Evolutionary conservation across 2,797 vertebrate species (phyloP).

Genomic region (Halcyon smyrnensis): DNA sequence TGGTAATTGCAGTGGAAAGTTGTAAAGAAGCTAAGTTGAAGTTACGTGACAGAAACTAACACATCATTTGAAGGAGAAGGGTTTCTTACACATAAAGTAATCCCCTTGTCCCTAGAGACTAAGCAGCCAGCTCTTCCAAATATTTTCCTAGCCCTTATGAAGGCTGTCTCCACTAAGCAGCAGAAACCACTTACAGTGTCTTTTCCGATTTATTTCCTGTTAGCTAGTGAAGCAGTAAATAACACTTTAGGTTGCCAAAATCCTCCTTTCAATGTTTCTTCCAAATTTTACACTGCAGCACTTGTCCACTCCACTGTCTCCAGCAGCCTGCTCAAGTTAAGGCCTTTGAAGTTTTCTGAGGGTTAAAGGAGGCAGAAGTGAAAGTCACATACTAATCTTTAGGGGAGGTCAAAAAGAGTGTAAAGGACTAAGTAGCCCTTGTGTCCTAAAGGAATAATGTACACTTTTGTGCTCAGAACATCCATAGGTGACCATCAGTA

Average conservation of each 20-base stretch:
- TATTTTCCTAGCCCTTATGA: not conserved
- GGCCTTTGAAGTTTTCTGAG: not conserved
- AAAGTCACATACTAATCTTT: not conserved
- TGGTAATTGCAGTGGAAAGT: not conserved
- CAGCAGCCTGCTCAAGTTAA: not conserved
- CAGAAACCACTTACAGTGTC: not conserved
- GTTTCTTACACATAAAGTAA: not conserved
- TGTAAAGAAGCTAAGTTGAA: not conserved
- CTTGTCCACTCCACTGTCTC: not conserved
- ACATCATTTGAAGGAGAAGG: not conserved
- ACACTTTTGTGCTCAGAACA: not conserved
- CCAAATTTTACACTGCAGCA: not conserved
- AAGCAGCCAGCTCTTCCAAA: not conserved
- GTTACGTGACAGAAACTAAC: not conserved
- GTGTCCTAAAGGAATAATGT: not conserved
- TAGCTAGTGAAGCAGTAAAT: not conserved
- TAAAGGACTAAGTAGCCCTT: not conserved
- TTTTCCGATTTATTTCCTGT: not conserved
- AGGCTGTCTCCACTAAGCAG: not conserved
- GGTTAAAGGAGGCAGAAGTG: not conserved
- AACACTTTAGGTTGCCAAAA: not conserved
- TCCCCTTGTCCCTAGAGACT: not conserved
- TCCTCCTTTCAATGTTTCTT: not conserved
- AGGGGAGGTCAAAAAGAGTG: not conserved
- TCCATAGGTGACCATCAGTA: rapidly evolving